Evolutionary conservation across 2,888 invertebrate genomes (phyloP).

Genomic region (Troides aeacus): DNA sequence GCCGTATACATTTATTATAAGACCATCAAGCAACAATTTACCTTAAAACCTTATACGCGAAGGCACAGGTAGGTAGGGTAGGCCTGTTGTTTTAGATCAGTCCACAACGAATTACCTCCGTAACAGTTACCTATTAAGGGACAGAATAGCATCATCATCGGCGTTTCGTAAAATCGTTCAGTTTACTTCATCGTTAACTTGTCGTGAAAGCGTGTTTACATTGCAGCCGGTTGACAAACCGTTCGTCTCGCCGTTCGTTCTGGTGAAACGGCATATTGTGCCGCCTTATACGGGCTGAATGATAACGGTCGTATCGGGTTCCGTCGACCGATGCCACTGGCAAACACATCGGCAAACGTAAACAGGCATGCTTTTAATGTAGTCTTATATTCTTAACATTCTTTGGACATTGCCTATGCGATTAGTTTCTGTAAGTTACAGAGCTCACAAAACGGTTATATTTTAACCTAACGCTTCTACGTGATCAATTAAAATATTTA

Average conservation of each 20-base stretch:
- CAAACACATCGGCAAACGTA: slow-evolving; percentile 5
- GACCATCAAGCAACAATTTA: not conserved
- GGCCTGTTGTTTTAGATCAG: not conserved
- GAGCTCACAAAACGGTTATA: too few species aligned
- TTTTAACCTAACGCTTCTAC: too few species aligned
- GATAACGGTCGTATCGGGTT: slow-evolving; percentile 30
- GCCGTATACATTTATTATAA: not conserved
- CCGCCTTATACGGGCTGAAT: slow-evolving; percentile 40
- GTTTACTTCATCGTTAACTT: slow-evolving; percentile 29
- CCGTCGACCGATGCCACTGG: slow-evolving; percentile 10
- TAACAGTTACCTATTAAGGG: not conserved
- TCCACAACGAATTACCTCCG: not conserved
- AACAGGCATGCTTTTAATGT: not conserved
- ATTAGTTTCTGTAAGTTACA: too few species aligned
- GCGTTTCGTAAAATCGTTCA: slow-evolving; percentile 12
- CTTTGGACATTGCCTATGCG: not conserved
- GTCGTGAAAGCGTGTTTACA: slow-evolving; percentile 47
- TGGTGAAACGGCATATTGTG: slow-evolving; percentile 49
- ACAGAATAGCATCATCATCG: slow-evolving; percentile 2
- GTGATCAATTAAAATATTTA: too few species aligned
- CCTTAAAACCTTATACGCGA: not conserved
- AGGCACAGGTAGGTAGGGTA: too few species aligned
- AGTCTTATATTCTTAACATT: not conserved
- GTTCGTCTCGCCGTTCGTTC: slow-evolving; percentile 43
- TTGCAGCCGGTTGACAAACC: slow-evolving; percentile 44